These are phyloP conservation scores for Cybosia mesomella DNA, from an alignment of 2,888 invertebrate species.

Conservation along the genomic window DNA sequence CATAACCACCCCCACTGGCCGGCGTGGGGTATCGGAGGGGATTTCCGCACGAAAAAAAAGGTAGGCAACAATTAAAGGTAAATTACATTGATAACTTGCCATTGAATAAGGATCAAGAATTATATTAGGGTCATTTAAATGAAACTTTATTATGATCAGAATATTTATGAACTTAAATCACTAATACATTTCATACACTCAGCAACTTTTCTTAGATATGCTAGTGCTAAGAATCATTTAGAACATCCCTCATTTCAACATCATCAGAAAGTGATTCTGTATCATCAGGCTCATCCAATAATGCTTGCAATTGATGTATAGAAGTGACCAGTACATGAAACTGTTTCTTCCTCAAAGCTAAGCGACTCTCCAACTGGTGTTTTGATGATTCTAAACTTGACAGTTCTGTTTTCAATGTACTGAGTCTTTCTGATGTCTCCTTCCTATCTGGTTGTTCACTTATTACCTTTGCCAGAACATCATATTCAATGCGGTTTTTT, in stretches of 20 bases:
- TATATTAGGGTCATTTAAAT: not conserved
- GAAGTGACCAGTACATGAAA: conserved; percentile 95
- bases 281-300: conserved; percentile 91
- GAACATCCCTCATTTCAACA: conserved; percentile 75
- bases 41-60: too few relatives aligned
- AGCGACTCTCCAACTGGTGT: conserved; percentile 90
- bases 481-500: conserved; percentile 97
- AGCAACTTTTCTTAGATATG: not conserved
- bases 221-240: conserved; percentile 53
- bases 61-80: too few relatives aligned
- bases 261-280: conserved; percentile 74
- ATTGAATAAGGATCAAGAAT: too few relatives aligned
- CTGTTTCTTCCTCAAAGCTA: conserved; percentile 95
- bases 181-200: not conserved
- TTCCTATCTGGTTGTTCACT: conserved; percentile 96
- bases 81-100: too few relatives aligned
- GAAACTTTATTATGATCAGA: not conserved
- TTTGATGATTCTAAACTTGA: conserved; percentile 90
- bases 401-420: conserved; percentile 91
- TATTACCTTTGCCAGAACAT: conserved; percentile 96
- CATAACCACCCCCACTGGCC: too few relatives aligned
- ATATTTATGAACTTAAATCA: conserved; percentile 5
- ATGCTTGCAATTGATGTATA: conserved; percentile 93
- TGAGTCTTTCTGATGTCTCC: conserved; percentile 90
- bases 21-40: too few relatives aligned